Percentiles rank a stretch among this genome's conserved stretches.
Conservation (phyloP, 2,113 vertebrate species). For the Macrotus californicus region DNA sequence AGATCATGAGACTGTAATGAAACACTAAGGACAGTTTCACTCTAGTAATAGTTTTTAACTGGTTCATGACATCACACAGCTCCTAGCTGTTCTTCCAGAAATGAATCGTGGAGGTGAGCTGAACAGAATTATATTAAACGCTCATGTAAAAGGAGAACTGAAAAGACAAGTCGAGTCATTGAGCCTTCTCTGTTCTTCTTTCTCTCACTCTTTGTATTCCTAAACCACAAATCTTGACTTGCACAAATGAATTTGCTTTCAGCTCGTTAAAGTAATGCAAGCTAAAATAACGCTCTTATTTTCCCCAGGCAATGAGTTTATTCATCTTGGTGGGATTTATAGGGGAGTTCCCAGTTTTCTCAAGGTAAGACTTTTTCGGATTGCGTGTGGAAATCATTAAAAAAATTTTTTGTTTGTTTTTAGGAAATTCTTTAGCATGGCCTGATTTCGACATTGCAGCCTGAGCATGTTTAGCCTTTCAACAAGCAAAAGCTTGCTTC, state of each 20-base stretch:
- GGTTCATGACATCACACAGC: background rate
- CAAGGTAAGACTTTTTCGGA: conserved; percentile 69
- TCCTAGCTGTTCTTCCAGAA: background rate
- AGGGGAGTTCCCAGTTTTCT: conserved; percentile 60
- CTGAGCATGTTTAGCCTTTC: background rate
- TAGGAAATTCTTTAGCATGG: background rate
- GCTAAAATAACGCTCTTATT: background rate
- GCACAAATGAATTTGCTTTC: background rate
- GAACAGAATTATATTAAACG: background rate
- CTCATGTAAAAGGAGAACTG: conserved; percentile 17
- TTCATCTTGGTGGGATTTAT: conserved; percentile 74
- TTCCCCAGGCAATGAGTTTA: conserved; percentile 62
- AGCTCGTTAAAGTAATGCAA: conserved; percentile 9
- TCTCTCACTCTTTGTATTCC: background rate
- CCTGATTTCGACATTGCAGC: background rate
- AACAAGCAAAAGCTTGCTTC: background rate
- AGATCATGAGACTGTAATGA: background rate
- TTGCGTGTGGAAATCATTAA: conserved; percentile 8
- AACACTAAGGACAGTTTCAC: background rate
- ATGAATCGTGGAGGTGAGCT: background rate
- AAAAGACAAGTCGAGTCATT: background rate
- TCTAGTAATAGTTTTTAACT: background rate
- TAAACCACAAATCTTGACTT: background rate
- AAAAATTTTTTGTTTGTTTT: background rate
- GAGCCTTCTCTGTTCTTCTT: background rate